Conservation (phyloP, 2,797 vertebrate species). For the Lagodon rhomboides region DNA sequence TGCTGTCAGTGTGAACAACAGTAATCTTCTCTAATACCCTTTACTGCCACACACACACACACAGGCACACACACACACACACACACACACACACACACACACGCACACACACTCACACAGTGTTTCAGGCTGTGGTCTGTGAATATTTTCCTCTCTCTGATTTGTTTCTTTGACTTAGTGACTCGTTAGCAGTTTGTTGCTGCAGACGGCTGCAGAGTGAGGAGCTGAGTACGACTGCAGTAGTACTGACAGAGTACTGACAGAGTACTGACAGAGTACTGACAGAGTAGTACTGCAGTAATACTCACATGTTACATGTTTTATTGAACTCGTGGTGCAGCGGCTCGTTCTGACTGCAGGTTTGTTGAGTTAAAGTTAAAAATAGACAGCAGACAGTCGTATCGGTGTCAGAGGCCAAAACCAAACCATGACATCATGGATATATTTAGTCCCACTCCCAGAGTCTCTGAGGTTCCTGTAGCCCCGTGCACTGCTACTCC, state of each 20-base stretch:
- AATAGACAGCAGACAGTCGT: neutral
- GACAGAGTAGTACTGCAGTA: too few relatives aligned
- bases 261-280: too few relatives aligned
- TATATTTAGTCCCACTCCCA: neutral
- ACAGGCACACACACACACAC: conserved; percentile 37
- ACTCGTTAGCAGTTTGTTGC: conserved; percentile 32
- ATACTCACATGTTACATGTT: neutral
- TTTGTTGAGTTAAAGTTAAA: neutral
- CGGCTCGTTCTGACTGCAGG: neutral
- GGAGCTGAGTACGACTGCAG: neutral
- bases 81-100: conserved; percentile 20
- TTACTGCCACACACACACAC: conserved; percentile 46
- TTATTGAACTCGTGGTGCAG: neutral
- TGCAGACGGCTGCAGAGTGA: neutral
- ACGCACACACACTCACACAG: conserved; percentile 13
- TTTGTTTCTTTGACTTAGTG: conserved; percentile 2
- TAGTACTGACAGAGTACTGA: too few relatives aligned
- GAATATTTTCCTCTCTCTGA: neutral
- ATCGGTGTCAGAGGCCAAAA: neutral
- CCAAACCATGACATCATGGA: neutral
- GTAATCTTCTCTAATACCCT: conserved; percentile 64
- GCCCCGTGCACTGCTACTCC: too few relatives aligned
- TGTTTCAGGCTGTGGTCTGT: neutral
- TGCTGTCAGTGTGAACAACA: conserved; percentile 67
- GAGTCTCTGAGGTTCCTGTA: too few relatives aligned